Conservation (phyloP, 2,888 invertebrate species). For the Metopia argyrocephala region DNA sequence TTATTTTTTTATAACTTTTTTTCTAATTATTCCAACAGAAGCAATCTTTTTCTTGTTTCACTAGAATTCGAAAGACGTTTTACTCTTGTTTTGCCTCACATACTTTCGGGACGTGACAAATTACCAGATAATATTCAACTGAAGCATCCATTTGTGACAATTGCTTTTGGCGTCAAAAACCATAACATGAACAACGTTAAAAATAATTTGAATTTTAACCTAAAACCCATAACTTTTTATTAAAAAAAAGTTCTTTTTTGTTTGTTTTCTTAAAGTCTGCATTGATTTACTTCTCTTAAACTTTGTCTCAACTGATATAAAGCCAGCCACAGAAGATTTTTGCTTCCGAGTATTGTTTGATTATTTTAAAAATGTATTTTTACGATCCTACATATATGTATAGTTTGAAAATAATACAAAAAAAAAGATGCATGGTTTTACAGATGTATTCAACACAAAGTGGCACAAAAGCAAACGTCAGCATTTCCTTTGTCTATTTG, state of each 20-base stretch:
- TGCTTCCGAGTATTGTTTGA: not conserved
- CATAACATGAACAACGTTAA: slow-evolving; percentile 7
- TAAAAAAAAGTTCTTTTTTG: slow-evolving; percentile 47
- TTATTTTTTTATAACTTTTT: slow-evolving; percentile 23
- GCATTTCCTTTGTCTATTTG: not conserved
- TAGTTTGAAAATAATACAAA: not conserved
- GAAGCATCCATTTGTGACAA: slow-evolving; percentile 69
- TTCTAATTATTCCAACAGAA: slow-evolving; percentile 22
- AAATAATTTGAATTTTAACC: slow-evolving; percentile 13
- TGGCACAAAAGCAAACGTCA: not conserved
- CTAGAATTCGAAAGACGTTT: slow-evolving; percentile 43
- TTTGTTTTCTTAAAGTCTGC: not conserved
- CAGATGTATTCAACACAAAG: not conserved
- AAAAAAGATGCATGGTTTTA: not conserved
- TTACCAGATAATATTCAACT: slow-evolving; percentile 75
- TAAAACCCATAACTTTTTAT: slow-evolving; percentile 35
- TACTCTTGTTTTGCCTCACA: not conserved
- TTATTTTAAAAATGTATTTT: not conserved
- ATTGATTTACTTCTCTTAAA: not conserved
- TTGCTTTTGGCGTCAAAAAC: slow-evolving; percentile 45
- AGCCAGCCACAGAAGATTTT: not conserved
- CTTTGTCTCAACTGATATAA: not conserved
- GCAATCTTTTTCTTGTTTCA: slow-evolving; percentile 32
- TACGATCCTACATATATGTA: not conserved
- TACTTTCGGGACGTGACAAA: slow-evolving; percentile 74